These are phyloP conservation scores for Leptopilina syphax DNA, from an alignment of 2,888 invertebrate genomes.

Conservation along the genomic window DNA sequence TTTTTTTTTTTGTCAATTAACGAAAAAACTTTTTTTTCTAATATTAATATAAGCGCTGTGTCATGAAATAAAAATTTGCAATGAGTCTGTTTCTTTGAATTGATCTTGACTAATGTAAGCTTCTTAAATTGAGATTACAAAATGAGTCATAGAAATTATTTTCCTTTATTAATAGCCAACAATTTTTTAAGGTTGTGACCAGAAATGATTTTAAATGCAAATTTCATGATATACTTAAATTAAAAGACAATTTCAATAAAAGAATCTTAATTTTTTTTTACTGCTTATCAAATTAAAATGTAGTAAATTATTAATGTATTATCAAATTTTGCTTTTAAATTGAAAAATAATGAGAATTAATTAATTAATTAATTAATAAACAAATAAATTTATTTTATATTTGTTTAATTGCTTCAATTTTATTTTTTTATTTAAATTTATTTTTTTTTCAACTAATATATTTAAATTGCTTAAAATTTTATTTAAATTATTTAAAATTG, in stretches of 20 bases:
- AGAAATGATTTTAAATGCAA: neutral
- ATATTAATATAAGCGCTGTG: neutral
- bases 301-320: too few species aligned
- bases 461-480: too few species aligned
- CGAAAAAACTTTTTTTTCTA: neutral
- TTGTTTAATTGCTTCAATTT: too few species aligned
- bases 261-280: neutral
- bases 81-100: constrained; percentile 14
- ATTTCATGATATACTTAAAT: neutral
- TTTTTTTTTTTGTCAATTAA: neutral
- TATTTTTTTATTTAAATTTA: too few species aligned
- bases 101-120: neutral
- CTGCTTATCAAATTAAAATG: too few species aligned
- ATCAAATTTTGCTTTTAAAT: too few species aligned
- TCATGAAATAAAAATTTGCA: constrained; percentile 25
- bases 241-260: neutral
- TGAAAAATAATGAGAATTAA: too few species aligned
- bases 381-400: too few species aligned
- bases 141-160: constrained; percentile 2
- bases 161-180: constrained; percentile 13
- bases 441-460: too few species aligned
- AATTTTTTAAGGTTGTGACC: neutral
- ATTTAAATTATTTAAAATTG: too few species aligned
- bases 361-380: too few species aligned
- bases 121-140: constrained; percentile 8